A percentile compares a stretch with the other conserved stretches of the same genome.
Evolutionary conservation across 2,888 invertebrate genomes (phyloP).

Genomic region (Eilema caniola): DNA sequence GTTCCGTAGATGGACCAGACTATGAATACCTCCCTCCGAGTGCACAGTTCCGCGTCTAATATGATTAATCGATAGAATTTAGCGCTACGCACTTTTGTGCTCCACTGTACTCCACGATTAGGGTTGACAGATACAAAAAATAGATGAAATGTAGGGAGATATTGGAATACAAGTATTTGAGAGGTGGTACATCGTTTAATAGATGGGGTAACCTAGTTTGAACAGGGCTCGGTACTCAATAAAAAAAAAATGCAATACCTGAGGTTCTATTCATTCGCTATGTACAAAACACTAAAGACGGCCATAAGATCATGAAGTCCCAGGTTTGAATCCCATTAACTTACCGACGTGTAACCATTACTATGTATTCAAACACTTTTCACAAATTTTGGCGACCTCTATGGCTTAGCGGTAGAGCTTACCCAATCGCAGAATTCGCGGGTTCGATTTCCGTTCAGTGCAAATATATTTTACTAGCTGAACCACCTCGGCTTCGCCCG

Average conservation of each 20-base stretch:
- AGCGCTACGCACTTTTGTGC: conserved; percentile 55
- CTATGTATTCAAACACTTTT: too few relatives aligned
- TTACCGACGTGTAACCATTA: too few relatives aligned
- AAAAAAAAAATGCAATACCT: too few relatives aligned
- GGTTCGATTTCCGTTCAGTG: too few relatives aligned
- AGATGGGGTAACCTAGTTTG: background rate
- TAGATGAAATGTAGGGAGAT: background rate
- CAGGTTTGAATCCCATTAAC: too few relatives aligned
- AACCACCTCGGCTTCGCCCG: too few relatives aligned
- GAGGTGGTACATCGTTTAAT: background rate
- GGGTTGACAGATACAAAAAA: conserved; percentile 22
- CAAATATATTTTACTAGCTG: too few relatives aligned
- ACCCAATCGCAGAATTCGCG: too few relatives aligned
- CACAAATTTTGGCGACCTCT: too few relatives aligned
- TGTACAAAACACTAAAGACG: too few relatives aligned
- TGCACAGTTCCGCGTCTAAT: conserved; percentile 46
- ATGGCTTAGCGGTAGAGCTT: too few relatives aligned
- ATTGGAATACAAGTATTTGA: background rate
- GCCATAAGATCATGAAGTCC: too few relatives aligned
- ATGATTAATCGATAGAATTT: conserved; percentile 69
- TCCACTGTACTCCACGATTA: conserved; percentile 51
- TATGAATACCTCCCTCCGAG: conserved; percentile 34
- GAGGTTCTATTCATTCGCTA: background rate
- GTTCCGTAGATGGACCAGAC: conserved; percentile 12
- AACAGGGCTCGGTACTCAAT: background rate